Evolutionary conservation across 2,113 vertebrate species (phyloP).

Genomic region (Mystacornis crossleyi): DNA sequence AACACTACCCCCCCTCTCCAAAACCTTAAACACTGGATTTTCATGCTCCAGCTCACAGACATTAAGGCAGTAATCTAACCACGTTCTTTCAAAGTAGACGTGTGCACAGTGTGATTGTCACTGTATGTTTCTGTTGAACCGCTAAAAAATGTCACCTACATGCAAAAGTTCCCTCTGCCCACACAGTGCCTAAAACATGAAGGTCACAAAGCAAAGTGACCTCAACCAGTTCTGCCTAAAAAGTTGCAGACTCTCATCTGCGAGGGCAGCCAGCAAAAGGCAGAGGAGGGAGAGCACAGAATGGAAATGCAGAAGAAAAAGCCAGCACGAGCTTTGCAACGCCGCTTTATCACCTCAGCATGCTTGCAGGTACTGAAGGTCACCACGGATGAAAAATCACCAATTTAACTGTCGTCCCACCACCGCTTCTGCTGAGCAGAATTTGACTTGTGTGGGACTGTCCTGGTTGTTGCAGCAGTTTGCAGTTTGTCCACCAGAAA

Average conservation of each 20-base stretch:
- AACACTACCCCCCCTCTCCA: accelerated
- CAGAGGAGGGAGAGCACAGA: neutral
- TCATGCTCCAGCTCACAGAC: neutral
- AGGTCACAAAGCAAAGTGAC: neutral
- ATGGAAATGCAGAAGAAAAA: neutral
- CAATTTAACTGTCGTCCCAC: accelerated
- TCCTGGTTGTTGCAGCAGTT: accelerated
- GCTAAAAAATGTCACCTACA: neutral
- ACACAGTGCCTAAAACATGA: neutral
- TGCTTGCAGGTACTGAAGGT: neutral
- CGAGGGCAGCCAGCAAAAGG: neutral
- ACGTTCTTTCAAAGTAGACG: neutral
- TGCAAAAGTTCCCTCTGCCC: neutral
- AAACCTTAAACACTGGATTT: neutral
- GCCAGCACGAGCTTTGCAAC: neutral
- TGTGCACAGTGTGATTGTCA: neutral
- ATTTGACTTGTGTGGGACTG: neutral
- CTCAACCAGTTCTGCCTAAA: neutral
- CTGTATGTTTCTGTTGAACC: accelerated
- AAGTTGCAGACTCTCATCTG: neutral
- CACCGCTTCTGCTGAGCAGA: accelerated
- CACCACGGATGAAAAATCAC: neutral
- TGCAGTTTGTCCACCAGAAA: neutral
- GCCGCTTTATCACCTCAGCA: accelerated
- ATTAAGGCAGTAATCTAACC: neutral